These are phyloP conservation scores for Myotis yumanensis DNA, from an alignment of 2,113 vertebrate species.

Conservation along the genomic window DNA sequence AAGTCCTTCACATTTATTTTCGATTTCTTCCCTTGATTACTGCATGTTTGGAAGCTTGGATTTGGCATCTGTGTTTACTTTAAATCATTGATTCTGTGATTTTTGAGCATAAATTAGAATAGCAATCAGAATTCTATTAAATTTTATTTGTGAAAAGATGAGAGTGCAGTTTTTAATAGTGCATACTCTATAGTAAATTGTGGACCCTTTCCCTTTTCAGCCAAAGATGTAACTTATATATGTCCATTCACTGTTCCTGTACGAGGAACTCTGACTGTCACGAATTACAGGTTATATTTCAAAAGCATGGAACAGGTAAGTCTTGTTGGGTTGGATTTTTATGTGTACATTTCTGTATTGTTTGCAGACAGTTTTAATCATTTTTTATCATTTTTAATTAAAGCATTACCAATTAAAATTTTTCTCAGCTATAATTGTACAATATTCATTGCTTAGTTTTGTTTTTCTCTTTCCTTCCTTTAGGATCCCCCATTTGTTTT, in stretches of 20 bases:
- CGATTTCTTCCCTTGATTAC: neutral
- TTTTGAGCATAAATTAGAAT: constrained; percentile 5
- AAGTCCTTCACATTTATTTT: neutral
- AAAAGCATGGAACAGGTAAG: constrained; percentile 95
- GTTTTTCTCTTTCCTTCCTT: constrained; percentile 66
- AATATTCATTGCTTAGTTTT: constrained; percentile 62
- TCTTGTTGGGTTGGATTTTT: constrained; percentile 17
- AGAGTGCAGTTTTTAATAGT: constrained; percentile 4
- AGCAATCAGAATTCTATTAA: neutral
- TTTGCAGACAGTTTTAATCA: constrained; percentile 56
- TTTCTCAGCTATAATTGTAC: neutral
- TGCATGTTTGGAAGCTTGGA: neutral
- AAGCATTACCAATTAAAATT: constrained; percentile 27
- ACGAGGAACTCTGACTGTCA: constrained; percentile 93
- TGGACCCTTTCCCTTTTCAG: constrained; percentile 78
- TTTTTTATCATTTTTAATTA: constrained; percentile 53
- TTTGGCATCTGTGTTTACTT: neutral
- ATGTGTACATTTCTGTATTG: neutral
- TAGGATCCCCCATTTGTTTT: constrained; percentile 95
- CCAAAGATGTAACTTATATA: constrained; percentile 96
- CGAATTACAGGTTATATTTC: constrained; percentile 97
- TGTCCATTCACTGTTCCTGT: constrained; percentile 96
- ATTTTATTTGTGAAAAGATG: neutral
- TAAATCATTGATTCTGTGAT: neutral
- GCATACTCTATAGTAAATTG: neutral